Conservation (phyloP, 2,797 vertebrate species). For the Linurgus olivaceus region DNA sequence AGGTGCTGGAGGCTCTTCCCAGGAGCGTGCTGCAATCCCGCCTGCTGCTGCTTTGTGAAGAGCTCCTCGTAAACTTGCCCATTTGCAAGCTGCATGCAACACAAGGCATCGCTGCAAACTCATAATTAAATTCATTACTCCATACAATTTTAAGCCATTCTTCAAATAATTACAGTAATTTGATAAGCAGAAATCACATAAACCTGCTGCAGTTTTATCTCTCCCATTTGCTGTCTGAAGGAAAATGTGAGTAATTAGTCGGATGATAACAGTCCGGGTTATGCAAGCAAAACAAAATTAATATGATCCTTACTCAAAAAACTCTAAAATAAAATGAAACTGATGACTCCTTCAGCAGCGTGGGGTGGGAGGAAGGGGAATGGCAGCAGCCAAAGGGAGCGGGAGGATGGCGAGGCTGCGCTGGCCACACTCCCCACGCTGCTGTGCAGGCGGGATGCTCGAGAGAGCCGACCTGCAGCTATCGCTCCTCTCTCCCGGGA, state of each 20-base stretch:
- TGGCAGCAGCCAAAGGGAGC: not conserved
- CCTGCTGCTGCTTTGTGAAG: not conserved
- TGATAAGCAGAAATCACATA: constrained; percentile 72
- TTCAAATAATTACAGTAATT: constrained; percentile 75
- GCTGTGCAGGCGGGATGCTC: not conserved
- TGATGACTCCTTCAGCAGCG: not conserved
- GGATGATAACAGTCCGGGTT: constrained; percentile 62
- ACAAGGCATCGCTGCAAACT: constrained; percentile 58
- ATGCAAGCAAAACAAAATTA: constrained; percentile 72
- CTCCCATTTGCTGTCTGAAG: constrained; percentile 68
- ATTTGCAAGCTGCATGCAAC: constrained; percentile 34
- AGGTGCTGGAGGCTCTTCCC: not conserved
- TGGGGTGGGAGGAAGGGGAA: not conserved
- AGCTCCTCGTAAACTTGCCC: constrained; percentile 10
- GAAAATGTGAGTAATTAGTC: constrained; percentile 69
- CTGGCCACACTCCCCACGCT: not conserved
- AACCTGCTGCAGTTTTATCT: constrained; percentile 72
- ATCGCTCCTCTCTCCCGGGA: not conserved
- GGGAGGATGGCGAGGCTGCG: not conserved
- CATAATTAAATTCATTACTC: constrained; percentile 72
- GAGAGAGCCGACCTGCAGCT: not conserved
- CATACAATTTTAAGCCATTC: constrained; percentile 71
- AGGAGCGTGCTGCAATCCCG: not conserved
- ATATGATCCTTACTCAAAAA: constrained; percentile 51
- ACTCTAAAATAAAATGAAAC: not conserved